These are phyloP conservation scores for Allolobophora icterica DNA, from an alignment of 2,888 invertebrate species.

Conservation along the genomic window DNA sequence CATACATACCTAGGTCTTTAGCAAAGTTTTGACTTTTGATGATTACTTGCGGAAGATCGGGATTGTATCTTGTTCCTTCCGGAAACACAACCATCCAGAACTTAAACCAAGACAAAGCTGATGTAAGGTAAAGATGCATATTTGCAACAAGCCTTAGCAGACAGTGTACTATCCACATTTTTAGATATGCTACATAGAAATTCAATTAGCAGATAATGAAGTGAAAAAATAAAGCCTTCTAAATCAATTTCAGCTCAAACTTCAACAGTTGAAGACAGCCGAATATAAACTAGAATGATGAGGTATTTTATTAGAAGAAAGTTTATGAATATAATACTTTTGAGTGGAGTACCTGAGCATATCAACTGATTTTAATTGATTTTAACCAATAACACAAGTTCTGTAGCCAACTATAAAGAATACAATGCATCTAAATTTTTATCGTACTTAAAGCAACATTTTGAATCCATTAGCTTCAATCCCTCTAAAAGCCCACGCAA, in stretches of 20 bases:
- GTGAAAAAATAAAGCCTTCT: too few relatives aligned
- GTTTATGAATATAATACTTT: not conserved
- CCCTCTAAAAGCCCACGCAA: not conserved
- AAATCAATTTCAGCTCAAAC: too few relatives aligned
- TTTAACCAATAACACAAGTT: not conserved
- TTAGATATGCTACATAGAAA: not conserved
- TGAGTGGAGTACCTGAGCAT: not conserved
- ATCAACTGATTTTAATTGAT: not conserved
- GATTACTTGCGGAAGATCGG: constrained; percentile 54
- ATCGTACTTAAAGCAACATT: not conserved
- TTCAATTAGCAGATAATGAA: not conserved
- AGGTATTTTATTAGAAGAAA: not conserved
- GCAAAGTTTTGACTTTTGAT: constrained; percentile 57
- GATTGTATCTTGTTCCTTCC: constrained; percentile 68
- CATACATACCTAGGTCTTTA: constrained; percentile 54
- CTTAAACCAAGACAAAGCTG: constrained; percentile 54
- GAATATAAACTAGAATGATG: not conserved
- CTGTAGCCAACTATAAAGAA: not conserved
- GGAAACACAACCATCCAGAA: constrained; percentile 69
- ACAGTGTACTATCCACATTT: not conserved
- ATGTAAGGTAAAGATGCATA: not conserved
- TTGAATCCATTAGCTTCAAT: not conserved
- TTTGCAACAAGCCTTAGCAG: not conserved
- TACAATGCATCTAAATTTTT: not conserved
- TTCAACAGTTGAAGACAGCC: too few relatives aligned